phyloP scores from a whole-genome alignment of 2,113 vertebrate species.

The Megaptera novaeangliae region DNA sequence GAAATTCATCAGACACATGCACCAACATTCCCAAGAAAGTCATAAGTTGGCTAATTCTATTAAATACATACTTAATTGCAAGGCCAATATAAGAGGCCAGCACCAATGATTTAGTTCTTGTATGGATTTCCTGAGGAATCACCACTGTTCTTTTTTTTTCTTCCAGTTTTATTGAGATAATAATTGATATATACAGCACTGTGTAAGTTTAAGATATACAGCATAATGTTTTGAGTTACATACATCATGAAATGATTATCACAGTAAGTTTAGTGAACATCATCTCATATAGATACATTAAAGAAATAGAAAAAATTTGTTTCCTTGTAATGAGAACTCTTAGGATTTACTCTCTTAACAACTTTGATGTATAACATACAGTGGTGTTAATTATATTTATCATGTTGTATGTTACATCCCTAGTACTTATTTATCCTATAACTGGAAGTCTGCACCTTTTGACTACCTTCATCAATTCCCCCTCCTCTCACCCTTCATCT shows the following conservation, averaged over 20 bases:
- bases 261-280: neutral
- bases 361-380: neutral
- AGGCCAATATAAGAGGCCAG: neutral
- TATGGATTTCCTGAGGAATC: neutral
- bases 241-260: too few relatives aligned
- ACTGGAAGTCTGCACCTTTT: neutral
- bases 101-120: neutral
- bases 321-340: neutral
- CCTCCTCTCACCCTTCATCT: neutral
- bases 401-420: neutral
- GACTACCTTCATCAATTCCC: neutral
- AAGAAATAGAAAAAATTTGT: neutral
- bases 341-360: neutral
- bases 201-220: neutral
- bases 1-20: neutral
- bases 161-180: neutral
- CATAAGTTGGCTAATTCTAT: neutral
- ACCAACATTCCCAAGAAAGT: neutral
- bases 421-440: neutral
- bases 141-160: neutral
- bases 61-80: neutral
- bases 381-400: neutral
- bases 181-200: neutral
- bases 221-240: too few relatives aligned
- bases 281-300: neutral